Base-by-base conservation (phyloP, 2,797 vertebrate species). In the Melanotaenia parkinsoni region DNA sequence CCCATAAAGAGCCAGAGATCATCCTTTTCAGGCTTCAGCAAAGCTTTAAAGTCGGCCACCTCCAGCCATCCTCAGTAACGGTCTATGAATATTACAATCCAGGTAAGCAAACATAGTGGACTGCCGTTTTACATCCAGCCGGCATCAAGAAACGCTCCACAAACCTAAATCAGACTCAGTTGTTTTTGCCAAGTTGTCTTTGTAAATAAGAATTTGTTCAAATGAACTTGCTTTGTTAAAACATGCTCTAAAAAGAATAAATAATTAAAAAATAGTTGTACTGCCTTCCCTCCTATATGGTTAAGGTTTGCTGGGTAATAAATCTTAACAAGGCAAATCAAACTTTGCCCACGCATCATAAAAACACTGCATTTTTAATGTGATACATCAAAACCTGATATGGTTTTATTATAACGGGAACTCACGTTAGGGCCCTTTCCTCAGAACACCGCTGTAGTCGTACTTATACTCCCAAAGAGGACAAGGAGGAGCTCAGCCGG, bases 1-100 rank as follows among this genome's bases (percentile, higher is more conserved):
- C 93, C 14, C 91, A 91, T 84, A 89, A 32, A 76, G 86, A 91
- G 51, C 87, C 82, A 6, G 94, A 95, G 35, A 79, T 88, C 57
- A 75, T 95, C 73, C 78, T 91, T 16, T 95, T 95, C 85, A 90
- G 90, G 74, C 91, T 95, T 4, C 86, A 92, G 74, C 94, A 95
- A 84, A 93, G 40, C 53, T 95, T 95, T 63, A 95, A 90, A 90
- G 93, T 95, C 0, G 91, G 94, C 30, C 87, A 94, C 58, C 88
- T 95, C 32, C 94, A 95, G 83, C 94, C 94, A 0, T 95, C 94
- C 26, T 86, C 90, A 1, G 89, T 94, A 3, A 92, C 88, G 0
- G 91, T 81, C 58, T 94, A 93, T 3, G 89, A 94, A 72, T 93
- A 93, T 60, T 92, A 92, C 79, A 92, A 83, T 81, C 87, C 91